Evolutionary conservation across 2,888 invertebrate genomes (phyloP), one percentile per base, ranked within the genome.

Genomic region (Eilema depressum): DNA sequence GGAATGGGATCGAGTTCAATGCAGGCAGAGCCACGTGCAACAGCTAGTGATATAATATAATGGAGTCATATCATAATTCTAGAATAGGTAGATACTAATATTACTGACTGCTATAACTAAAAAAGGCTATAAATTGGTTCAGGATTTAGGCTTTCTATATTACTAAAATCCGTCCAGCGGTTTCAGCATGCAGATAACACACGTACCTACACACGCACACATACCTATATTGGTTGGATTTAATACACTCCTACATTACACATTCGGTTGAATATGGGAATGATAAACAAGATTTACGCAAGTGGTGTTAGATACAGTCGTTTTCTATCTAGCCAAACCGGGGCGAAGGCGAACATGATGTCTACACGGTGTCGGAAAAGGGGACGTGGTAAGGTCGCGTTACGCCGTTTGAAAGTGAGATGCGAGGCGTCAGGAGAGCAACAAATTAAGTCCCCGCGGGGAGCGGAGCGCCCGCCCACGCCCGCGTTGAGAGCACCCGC

Each of bases 321-420:
- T 76, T 79, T 83, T 83, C 82, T 80, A 83, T 85, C 75, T 83
- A 81, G 83, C 74, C 79, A 78, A 81, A 74, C 79, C 75, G 75
- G 70, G 75, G 83, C 78, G 87, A 86, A 86, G 86, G 88, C 79
- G 87, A 89, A 88, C 89, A 90, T 86, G 89, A 88, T 88, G 87
- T 86, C 83, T 88, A 89, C 88, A 89, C 85, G 87, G 86, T 85
- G 87, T 80, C 83, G 82, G 87, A 83, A 89, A 85, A 89, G 91
- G 92, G 92, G 91, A 89, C 90, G 89, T 88, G 91, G 92, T 91
- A 89, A 94, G 95, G 94, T 95, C 92, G 93, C 90, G 92, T 95
- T 94, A 94, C 95, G 91, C 91, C 92, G 93, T 93, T 93, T 93
- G 95, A 93, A 95, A 95, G 93, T 93, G 94, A 95, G 94, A 95